Conservation (phyloP, 1,140 invertebrate genomes). For the Caenorhabditis tropicalis region DNA sequence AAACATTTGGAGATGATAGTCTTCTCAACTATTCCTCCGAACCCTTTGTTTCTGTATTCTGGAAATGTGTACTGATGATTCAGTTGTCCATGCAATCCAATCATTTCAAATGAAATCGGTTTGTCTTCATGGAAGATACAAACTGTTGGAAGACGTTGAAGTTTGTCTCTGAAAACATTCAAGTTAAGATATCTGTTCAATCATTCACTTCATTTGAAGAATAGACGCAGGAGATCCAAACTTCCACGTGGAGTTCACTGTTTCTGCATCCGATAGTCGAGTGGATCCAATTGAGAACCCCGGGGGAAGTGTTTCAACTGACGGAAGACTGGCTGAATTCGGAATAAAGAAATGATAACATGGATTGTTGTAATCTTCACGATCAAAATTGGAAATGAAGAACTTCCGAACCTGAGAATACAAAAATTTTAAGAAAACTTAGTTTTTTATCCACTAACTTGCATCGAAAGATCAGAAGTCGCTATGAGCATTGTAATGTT, state of each 20-base stretch:
- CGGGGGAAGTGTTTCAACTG: neutral
- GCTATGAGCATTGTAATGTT: neutral
- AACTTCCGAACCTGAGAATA: neutral
- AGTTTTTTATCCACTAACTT: neutral
- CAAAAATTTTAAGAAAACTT: neutral
- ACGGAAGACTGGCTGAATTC: neutral
- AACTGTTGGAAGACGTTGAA: constrained; percentile 8
- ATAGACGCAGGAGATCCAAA: neutral
- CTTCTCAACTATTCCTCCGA: constrained; percentile 22
- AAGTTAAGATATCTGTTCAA: neutral
- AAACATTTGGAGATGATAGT: constrained; percentile 5
- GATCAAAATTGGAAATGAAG: neutral
- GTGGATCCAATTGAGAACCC: neutral
- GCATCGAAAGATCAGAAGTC: neutral
- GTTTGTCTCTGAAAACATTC: constrained; percentile 4
- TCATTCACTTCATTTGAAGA: neutral
- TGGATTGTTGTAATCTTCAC: neutral
- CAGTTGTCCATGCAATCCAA: constrained; percentile 20
- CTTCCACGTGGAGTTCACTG: neutral
- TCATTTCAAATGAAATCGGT: constrained; percentile 13
- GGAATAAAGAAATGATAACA: neutral
- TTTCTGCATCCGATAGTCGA: neutral
- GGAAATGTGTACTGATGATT: constrained; percentile 2
- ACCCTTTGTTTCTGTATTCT: constrained; percentile 18
- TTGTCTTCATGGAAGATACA: neutral